Conservation (phyloP, 2,113 vertebrate species). For the Irena cyanogastra region DNA sequence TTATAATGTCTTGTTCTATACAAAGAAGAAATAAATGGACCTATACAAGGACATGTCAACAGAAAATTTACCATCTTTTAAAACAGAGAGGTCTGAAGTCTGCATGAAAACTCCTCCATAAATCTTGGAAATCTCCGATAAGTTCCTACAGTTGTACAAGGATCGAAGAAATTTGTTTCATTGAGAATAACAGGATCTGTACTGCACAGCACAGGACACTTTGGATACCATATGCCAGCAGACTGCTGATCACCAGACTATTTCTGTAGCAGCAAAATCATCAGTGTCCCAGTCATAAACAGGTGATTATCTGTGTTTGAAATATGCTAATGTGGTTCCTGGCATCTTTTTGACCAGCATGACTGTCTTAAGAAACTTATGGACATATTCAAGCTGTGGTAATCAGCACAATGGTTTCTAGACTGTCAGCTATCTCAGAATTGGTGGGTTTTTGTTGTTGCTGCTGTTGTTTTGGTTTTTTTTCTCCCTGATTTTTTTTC, state of each 20-base stretch:
- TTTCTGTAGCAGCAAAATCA: background rate
- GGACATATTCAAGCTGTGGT: background rate
- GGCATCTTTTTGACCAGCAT: background rate
- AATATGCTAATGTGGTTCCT: background rate
- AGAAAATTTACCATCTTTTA: background rate
- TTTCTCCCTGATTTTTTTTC: background rate
- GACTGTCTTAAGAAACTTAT: background rate
- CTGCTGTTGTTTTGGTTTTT: fast-evolving
- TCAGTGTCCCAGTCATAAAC: background rate
- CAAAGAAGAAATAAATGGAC: background rate
- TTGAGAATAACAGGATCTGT: background rate
- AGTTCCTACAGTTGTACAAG: background rate
- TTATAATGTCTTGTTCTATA: background rate
- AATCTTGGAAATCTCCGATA: background rate
- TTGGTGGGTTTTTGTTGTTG: background rate
- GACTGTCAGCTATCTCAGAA: background rate
- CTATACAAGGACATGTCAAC: background rate
- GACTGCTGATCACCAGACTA: background rate
- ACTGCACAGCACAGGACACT: background rate
- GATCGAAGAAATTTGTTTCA: background rate
- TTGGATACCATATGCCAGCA: background rate
- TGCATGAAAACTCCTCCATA: background rate
- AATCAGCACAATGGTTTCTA: background rate
- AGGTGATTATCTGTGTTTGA: background rate
- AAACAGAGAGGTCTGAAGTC: background rate